Conservation (phyloP, 2,888 invertebrate genomes). For the Eugnorisma glareosa region DNA sequence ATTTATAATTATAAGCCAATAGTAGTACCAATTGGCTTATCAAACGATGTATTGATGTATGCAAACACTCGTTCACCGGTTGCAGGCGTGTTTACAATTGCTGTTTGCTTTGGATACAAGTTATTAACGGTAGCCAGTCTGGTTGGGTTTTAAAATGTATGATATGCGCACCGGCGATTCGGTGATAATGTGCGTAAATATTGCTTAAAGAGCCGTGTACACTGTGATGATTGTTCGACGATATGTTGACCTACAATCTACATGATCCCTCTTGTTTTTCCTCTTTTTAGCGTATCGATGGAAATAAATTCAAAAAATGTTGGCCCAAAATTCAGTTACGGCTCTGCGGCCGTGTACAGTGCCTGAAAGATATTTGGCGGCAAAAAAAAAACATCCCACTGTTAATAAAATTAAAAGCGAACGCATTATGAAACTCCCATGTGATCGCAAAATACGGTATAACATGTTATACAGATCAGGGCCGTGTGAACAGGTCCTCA, state of each 20-base stretch:
- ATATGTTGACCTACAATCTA: constrained; percentile 11
- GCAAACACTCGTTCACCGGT: constrained; percentile 71
- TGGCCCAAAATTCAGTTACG: not conserved
- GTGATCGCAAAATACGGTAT: not conserved
- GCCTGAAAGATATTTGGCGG: not conserved
- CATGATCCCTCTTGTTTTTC: not conserved
- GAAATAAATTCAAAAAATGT: not conserved
- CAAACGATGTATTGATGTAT: constrained; percentile 72
- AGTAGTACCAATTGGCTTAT: constrained; percentile 52
- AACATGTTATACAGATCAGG: not conserved
- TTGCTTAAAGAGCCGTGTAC: constrained; percentile 55
- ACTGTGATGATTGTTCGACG: not conserved
- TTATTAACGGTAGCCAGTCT: constrained; percentile 70
- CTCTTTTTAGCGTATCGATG: not conserved
- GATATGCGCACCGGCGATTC: constrained; percentile 74
- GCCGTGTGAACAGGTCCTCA: not conserved
- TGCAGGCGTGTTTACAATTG: constrained; percentile 62
- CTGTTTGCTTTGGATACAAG: constrained; percentile 76
- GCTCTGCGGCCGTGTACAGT: not conserved
- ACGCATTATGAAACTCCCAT: not conserved
- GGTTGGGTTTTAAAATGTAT: constrained; percentile 80
- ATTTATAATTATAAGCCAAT: not conserved
- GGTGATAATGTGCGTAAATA: constrained; percentile 71
- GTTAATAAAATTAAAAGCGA: not conserved
- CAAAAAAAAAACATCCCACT: not conserved